Base-by-base conservation (phyloP, 2,888 invertebrate species). In the Brenthis daphne region DNA sequence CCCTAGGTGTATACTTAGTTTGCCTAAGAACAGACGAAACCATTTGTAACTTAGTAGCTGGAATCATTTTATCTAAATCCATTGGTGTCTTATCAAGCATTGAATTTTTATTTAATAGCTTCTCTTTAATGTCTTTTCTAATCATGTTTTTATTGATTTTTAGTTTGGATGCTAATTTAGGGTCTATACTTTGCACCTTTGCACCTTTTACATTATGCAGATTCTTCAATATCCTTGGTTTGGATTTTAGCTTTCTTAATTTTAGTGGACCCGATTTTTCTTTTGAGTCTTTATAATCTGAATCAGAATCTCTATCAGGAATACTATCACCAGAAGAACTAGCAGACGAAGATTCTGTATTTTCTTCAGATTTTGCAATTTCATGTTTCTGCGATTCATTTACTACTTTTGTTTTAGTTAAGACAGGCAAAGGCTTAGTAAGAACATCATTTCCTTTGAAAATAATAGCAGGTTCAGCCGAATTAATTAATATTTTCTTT, bases 261-360 rank as follows among this genome's bases (percentile, higher is more conserved):
- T 87, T 85, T 5, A 84, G 69, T 61, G 87, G 77, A 51, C 80
- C 80, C 66, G 85, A 79, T 77, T 85, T 85, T 50, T 90, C 88
- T 77, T 85, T 89, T 69, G 84, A 82, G 65, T 94, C 94, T 77
- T 93, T 94, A 69, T 94, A 94, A 76, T 94, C 94, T 71, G 94
- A 94, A 86, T 95, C 95, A 47, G 94, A 94, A 77, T 95, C 94
- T 80, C 94, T 93, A 68, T 95, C 95, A 57, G 94, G 93, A 64
- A 87, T 82, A 77, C 94, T 94, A 29, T 94, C 94, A 72, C 92
- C 94, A 55, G 93, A 89, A 64, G 92, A 90, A 76, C 90, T 92
- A 53, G 83, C 80, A 11, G 91, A 89, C 63, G 92, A 87, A 65
- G 94, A 86, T 81, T 95, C 90, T 79, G 85, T 87, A 82, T 90